Percentiles rank a stretch among this genome's conserved stretches.
These are phyloP conservation scores for Tenrec ecaudatus DNA, from an alignment of 2,113 vertebrate genomes.

Conservation along the genomic window DNA sequence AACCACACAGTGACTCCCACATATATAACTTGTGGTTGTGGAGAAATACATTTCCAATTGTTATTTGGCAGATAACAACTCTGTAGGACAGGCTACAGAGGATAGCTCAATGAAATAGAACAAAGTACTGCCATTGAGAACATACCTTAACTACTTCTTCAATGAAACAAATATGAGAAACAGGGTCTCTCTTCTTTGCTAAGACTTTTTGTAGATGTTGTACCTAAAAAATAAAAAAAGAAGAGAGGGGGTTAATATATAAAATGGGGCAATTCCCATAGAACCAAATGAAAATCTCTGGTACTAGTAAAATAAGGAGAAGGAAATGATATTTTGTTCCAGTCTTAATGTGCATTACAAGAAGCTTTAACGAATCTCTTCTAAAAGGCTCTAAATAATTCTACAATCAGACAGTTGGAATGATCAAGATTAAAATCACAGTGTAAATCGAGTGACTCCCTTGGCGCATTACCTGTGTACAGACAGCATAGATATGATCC, in stretches of 20 bases:
- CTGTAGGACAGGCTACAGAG: background rate
- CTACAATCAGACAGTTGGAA: background rate
- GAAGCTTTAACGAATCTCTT: too few relatives aligned
- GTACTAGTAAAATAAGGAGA: background rate
- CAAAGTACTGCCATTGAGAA: conserved; percentile 43
- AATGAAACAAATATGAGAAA: conserved; percentile 97
- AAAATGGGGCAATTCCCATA: background rate
- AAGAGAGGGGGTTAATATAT: background rate
- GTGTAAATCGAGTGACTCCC: background rate
- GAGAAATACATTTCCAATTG: conserved; percentile 4
- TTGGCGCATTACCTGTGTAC: conserved; percentile 88
- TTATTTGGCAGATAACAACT: background rate
- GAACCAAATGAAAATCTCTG: conserved; percentile 17
- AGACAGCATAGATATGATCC: conserved; percentile 97
- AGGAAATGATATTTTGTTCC: background rate
- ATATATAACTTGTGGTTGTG: background rate
- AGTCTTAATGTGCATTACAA: background rate
- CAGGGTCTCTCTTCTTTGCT: conserved; percentile 97
- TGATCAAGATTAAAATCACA: conserved; percentile 3
- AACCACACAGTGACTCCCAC: background rate
- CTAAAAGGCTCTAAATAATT: too few relatives aligned
- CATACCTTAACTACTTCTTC: conserved; percentile 97
- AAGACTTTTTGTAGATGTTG: conserved; percentile 98
- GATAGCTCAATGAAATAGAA: background rate
- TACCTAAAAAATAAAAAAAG: conserved; percentile 86